phyloP scores from a whole-genome alignment of 2,797 vertebrate genomes.

The Muraenolepis orangiensis region DNA sequence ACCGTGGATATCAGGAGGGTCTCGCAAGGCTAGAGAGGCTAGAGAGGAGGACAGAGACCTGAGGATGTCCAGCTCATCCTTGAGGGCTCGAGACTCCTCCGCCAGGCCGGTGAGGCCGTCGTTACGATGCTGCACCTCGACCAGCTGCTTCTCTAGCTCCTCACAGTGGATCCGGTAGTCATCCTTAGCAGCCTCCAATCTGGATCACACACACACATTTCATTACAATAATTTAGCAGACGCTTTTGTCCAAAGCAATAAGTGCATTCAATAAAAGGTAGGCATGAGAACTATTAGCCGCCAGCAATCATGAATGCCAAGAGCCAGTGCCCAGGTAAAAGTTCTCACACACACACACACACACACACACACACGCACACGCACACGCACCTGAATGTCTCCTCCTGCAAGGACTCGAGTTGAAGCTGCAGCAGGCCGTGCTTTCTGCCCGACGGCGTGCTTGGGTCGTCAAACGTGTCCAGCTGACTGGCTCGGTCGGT shows the following conservation, averaged over 20 bases:
- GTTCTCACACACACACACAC: neutral
- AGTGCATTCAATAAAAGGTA: too few relatives aligned
- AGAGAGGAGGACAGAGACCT: constrained; percentile 64
- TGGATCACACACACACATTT: constrained; percentile 51
- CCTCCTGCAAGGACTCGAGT: constrained; percentile 89
- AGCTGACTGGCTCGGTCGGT: constrained; percentile 91
- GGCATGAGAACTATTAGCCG: too few relatives aligned
- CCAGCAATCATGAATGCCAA: too few relatives aligned
- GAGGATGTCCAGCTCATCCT: constrained; percentile 93
- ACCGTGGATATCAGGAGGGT: neutral
- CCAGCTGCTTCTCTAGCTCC: constrained; percentile 91
- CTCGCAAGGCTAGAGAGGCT: neutral
- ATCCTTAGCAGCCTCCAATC: constrained; percentile 96
- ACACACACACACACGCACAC: neutral
- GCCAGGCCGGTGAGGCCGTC: constrained; percentile 91
- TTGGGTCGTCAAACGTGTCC: constrained; percentile 90
- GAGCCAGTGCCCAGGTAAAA: too few relatives aligned
- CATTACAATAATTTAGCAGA: too few relatives aligned
- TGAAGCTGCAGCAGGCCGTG: constrained; percentile 89
- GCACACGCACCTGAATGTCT: constrained; percentile 87
- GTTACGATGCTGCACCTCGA: constrained; percentile 93
- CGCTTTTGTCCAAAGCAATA: too few relatives aligned
- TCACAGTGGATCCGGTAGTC: constrained; percentile 98
- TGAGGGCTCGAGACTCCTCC: constrained; percentile 91
- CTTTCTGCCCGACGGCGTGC: constrained; percentile 85